phyloP scores from a whole-genome alignment of 2,888 invertebrate species.

The Plagodis pulveraria region DNA sequence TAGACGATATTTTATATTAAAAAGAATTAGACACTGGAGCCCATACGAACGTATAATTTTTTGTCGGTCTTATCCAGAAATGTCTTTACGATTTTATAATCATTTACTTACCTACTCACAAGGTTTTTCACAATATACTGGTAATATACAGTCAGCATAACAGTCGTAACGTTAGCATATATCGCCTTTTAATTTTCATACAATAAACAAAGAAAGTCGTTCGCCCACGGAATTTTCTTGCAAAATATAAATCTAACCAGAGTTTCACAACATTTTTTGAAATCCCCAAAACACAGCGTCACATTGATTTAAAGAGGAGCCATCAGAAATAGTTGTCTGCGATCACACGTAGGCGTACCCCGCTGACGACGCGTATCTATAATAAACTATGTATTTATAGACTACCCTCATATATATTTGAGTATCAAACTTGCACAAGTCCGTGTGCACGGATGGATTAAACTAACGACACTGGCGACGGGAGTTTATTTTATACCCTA shows the following conservation, averaged over 20 bases:
- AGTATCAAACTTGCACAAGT: slow-evolving; percentile 35
- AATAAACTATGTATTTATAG: slow-evolving; percentile 48
- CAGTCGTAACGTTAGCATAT: neutral
- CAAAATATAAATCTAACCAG: slow-evolving; percentile 9
- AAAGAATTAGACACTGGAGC: no score
- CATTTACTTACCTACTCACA: no score
- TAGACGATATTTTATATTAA: no score
- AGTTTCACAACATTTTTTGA: slow-evolving; percentile 32
- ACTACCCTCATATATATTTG: slow-evolving; percentile 47
- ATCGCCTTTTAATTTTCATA: neutral
- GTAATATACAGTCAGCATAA: no score
- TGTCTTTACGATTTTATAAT: no score
- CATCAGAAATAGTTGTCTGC: slow-evolving; percentile 46
- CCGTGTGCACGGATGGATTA: slow-evolving; percentile 50
- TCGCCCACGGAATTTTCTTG: slow-evolving; percentile 12
- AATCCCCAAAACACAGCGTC: slow-evolving; percentile 34
- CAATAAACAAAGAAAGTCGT: neutral
- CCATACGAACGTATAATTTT: no score
- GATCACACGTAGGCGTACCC: slow-evolving; percentile 46
- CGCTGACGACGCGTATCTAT: slow-evolving; percentile 48
- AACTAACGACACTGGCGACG: slow-evolving; percentile 37
- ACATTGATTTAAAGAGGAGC: slow-evolving; percentile 35
- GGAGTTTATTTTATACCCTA: slow-evolving; percentile 44
- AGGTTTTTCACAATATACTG: no score
- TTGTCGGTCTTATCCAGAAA: no score